These are phyloP conservation scores for Zootoca vivipara DNA, from an alignment of 2,113 vertebrate genomes.

Conservation along the genomic window DNA sequence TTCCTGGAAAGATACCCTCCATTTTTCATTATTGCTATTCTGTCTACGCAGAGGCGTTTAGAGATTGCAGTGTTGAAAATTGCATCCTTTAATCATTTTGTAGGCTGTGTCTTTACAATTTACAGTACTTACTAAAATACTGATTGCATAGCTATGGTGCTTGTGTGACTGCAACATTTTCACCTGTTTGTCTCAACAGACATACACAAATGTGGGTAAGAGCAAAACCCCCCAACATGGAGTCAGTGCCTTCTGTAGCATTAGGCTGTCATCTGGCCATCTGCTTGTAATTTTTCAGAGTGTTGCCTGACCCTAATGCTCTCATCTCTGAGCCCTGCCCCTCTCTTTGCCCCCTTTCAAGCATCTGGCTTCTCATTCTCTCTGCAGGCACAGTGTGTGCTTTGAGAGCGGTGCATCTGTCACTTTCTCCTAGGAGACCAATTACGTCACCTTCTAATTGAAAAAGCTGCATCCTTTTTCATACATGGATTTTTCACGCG, in stretches of 20 bases:
- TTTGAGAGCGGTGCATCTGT: conserved; percentile 56
- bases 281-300: not conserved
- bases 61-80: not conserved
- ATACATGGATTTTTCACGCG: conserved; percentile 37
- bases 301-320: rapidly evolving
- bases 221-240: not conserved
- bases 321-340: not conserved
- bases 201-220: not conserved
- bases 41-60: not conserved
- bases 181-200: not conserved
- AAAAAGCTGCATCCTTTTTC: conserved; percentile 60
- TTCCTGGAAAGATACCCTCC: conserved; percentile 7
- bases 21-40: conserved; percentile 17
- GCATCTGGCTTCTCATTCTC: conserved; percentile 48
- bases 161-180: not conserved
- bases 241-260: conserved; percentile 26
- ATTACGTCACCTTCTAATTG: conserved; percentile 65
- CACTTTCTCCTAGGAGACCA: conserved; percentile 59
- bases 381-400: conserved; percentile 37
- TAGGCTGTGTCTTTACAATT: not conserved
- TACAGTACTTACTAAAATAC: not conserved
- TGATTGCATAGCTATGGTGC: not conserved
- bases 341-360: conserved; percentile 8
- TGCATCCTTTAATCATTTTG: not conserved
- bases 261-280: not conserved